phyloP scores from a whole-genome alignment of 2,888 invertebrate species.

The Eilema depressum region DNA sequence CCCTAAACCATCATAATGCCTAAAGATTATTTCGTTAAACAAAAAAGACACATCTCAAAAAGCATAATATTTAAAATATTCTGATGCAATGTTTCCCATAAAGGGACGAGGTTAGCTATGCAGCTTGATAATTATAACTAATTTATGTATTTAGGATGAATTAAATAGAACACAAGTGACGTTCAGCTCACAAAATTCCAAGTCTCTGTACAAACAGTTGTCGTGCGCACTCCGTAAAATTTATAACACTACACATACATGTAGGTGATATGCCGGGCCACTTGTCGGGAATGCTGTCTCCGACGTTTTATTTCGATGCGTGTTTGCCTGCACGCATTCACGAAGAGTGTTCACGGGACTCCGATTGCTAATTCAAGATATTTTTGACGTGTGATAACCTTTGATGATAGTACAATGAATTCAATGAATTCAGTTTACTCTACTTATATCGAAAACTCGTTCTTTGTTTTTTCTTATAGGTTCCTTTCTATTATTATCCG shows the following conservation, averaged over 20 bases:
- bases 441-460: background rate
- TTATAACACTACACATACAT: constrained; percentile 71
- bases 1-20: constrained; percentile 44
- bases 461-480: background rate
- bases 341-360: constrained; percentile 21
- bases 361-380: constrained; percentile 12
- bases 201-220: constrained; percentile 74
- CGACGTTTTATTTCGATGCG: constrained; percentile 68
- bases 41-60: constrained; percentile 23
- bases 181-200: constrained; percentile 70
- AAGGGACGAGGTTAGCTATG: constrained; percentile 23
- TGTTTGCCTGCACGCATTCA: constrained; percentile 57
- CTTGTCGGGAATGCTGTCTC: constrained; percentile 74
- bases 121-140: constrained; percentile 42
- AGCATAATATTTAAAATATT: constrained; percentile 17
- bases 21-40: constrained; percentile 38
- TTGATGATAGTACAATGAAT: background rate
- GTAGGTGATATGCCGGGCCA: constrained; percentile 57
- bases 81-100: constrained; percentile 26
- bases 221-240: constrained; percentile 71
- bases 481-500: background rate
- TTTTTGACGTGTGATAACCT: background rate
- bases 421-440: background rate
- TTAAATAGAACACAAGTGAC: constrained; percentile 40
- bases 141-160: constrained; percentile 50